These are phyloP conservation scores for Drosophila setosimentum DNA, from an alignment of 2,888 invertebrate species.

Conservation along the genomic window DNA sequence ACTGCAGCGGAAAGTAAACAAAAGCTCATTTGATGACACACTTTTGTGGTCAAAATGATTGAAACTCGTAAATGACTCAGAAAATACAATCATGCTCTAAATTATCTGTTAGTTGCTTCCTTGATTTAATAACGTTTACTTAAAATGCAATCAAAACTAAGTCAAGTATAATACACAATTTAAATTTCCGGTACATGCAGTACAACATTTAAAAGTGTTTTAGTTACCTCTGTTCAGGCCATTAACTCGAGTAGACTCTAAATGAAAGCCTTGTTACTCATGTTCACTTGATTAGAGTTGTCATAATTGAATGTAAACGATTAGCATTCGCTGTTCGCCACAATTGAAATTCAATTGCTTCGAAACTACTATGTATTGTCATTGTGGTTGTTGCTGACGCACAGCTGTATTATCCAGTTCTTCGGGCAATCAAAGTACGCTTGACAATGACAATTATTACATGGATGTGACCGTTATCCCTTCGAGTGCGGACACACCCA, in stretches of 20 bases:
- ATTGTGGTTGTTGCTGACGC: constrained; percentile 10
- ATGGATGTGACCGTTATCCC: constrained; percentile 55
- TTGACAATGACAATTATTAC: constrained; percentile 76
- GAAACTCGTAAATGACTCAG: not conserved
- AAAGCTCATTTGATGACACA: constrained; percentile 1
- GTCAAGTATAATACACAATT: not conserved
- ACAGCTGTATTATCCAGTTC: constrained; percentile 3
- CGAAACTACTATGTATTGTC: constrained; percentile 18
- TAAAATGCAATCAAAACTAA: not conserved
- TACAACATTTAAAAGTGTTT: not conserved
- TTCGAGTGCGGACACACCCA: constrained; percentile 62
- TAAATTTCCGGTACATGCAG: not conserved
- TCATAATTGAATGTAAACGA: constrained; percentile 28
- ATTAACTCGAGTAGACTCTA: not conserved
- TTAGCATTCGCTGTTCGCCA: constrained; percentile 33
- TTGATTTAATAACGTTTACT: not conserved
- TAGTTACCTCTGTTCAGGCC: not conserved
- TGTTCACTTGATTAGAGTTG: constrained; percentile 7
- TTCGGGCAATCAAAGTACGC: constrained; percentile 24
- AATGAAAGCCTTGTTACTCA: not conserved
- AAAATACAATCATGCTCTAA: not conserved
- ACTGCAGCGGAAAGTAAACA: not conserved
- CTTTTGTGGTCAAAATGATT: not conserved
- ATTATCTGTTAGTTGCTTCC: constrained; percentile 5
- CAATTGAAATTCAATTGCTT: constrained; percentile 48